Evolutionary conservation across 1,140 invertebrate species (phyloP).

Genomic region (Cydia fagiglandana): DNA sequence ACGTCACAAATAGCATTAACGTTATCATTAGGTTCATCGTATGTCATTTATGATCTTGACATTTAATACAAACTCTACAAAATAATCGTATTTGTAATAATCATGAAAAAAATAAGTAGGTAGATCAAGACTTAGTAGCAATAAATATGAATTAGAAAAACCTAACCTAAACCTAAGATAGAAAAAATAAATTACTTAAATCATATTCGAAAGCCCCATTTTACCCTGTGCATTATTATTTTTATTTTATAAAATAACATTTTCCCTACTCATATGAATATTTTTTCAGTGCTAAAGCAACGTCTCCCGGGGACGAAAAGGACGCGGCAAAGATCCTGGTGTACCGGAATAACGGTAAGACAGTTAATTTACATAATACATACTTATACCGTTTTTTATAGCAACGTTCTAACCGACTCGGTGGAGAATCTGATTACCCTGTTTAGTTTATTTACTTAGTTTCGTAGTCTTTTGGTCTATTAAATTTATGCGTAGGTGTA

Average conservation of each 20-base stretch:
- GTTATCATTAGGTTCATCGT: too few species aligned
- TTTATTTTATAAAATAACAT: neutral
- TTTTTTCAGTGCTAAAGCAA: conserved; percentile 27
- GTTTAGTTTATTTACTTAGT: neutral
- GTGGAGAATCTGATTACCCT: neutral
- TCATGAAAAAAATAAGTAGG: too few species aligned
- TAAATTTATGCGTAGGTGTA: neutral
- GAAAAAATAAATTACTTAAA: neutral
- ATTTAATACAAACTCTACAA: too few species aligned
- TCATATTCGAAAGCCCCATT: neutral
- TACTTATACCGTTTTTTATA: conserved; percentile 11
- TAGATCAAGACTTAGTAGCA: too few species aligned
- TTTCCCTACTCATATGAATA: neutral
- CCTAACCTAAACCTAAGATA: too few species aligned
- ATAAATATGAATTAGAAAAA: too few species aligned
- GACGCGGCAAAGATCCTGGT: neutral
- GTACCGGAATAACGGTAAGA: conserved; percentile 28
- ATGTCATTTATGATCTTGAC: too few species aligned
- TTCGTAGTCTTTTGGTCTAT: neutral
- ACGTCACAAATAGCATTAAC: too few species aligned
- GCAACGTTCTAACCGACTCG: neutral
- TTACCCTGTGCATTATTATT: neutral
- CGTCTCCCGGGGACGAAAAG: conserved; percentile 4
- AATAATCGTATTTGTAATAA: too few species aligned
- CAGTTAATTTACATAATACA: conserved; percentile 15